Base-by-base conservation (phyloP, 2,888 invertebrate species). In the Conops quadrifasciatus region DNA sequence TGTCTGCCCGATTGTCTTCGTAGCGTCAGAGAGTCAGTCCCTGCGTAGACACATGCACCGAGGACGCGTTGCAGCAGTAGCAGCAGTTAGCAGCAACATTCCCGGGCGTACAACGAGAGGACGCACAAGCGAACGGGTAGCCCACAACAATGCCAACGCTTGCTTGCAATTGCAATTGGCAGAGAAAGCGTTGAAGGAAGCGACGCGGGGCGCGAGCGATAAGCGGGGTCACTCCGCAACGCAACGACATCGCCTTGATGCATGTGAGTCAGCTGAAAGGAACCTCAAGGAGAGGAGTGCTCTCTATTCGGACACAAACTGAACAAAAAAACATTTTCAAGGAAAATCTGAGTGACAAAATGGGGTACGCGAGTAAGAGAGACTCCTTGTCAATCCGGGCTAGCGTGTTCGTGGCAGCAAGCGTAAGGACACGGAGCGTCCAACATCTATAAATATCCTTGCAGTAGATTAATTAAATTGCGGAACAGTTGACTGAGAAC, bases 21-120 rank as follows among this genome's bases (percentile, higher is more conserved):
- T n/a, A n/a, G n/a, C n/a, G n/a, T n/a, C n/a, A n/a, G n/a, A n/a
- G n/a, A n/a, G n/a, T n/a, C n/a, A n/a, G 36, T 36, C 5, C 36
- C 36, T 36, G 36, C 36, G 5, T 7, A 36, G 9, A 36, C 36
- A 36, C 36, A 36, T 36, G 9, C 36, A 9, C 36, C 5, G 36
- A 36, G 36, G 4, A 9, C 5, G 9, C 4, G 36, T 7, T 7
- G 36, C 36, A 36, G 36, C 4, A 36, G 36, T 36, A 36, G 36
- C 36, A 36, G 67, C 49, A 59, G 70, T 69, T 60, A 63, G 63
- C 36, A 36, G 51, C 74, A 66, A 47, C 69, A 74, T 74, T 72
- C 72, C 71, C 30, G 68, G 28, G 69, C 66, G 69, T 72, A 21
- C 69, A 7, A 43, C 59, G 21, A 65, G 59, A 36, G 9, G 9